Conservation (phyloP, 2,797 vertebrate species). For the Eidolon dupreanum region DNA sequence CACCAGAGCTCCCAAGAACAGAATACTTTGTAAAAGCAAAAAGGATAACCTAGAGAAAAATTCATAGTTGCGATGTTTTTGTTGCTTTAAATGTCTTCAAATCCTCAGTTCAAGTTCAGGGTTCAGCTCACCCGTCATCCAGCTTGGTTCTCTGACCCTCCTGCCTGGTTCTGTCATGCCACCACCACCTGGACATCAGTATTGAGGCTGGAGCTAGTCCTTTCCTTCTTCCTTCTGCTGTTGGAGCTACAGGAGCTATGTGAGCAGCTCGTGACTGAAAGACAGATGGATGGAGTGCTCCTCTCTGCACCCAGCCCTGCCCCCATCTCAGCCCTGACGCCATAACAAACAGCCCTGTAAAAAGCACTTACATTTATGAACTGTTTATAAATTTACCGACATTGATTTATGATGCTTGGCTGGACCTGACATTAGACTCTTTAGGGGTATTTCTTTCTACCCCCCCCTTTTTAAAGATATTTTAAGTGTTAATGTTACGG, state of each 20-base stretch:
- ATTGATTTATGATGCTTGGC: constrained; percentile 86
- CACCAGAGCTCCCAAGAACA: background rate
- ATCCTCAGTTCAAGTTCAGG: background rate
- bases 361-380: constrained; percentile 88
- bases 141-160: background rate
- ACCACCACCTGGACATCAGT: background rate
- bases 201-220: background rate
- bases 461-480: constrained; percentile 72
- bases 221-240: background rate
- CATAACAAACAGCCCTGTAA: constrained; percentile 86
- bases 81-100: background rate
- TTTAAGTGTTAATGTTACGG: constrained; percentile 84
- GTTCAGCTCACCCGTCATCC: background rate
- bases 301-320: constrained; percentile 63
- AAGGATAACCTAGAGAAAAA: background rate
- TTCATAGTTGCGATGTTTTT: background rate
- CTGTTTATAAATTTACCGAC: constrained; percentile 88
- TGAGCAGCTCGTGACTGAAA: background rate
- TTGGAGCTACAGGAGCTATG: background rate
- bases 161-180: rapidly evolving
- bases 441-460: constrained; percentile 72
- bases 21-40: background rate
- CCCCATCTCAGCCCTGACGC: constrained; percentile 74
- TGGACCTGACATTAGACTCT: constrained; percentile 83
- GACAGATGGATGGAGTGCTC: constrained; percentile 62